Percentiles rank a stretch among this genome's conserved stretches.
Evolutionary conservation across 2,797 vertebrate species (phyloP).

Genomic region (Anolis apletophallus): DNA sequence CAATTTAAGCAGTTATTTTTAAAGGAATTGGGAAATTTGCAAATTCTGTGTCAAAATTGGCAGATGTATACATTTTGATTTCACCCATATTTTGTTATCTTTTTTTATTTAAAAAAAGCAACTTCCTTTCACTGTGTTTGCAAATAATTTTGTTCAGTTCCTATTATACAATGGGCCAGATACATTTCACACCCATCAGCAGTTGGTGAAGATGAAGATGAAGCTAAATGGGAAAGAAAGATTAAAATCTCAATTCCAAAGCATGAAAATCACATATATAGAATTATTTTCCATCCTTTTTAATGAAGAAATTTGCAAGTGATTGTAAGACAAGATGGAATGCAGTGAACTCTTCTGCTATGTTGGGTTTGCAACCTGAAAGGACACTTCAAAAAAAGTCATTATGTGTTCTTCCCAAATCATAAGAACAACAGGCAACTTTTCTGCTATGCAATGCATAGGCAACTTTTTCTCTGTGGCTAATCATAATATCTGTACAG

Average conservation of each 20-base stretch:
- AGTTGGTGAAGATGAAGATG: neutral
- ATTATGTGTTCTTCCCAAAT: neutral
- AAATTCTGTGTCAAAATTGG: neutral
- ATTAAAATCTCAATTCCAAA: neutral
- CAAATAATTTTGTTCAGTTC: neutral
- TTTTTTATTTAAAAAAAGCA: neutral
- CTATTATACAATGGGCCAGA: neutral
- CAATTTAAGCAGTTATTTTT: neutral
- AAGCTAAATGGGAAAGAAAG: neutral
- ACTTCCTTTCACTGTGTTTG: neutral
- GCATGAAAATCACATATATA: neutral
- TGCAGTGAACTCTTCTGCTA: neutral
- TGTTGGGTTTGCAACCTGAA: neutral
- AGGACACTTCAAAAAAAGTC: neutral
- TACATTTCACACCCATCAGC: neutral
- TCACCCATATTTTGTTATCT: neutral
- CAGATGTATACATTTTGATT: neutral
- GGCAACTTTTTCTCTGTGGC: neutral
- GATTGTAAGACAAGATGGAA: neutral
- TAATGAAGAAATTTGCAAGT: no score
- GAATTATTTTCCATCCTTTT: no score
- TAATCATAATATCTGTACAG: conserved; percentile 10
- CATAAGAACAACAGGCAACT: neutral
- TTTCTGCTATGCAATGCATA: neutral
- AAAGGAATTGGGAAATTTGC: neutral